Percentiles rank a stretch among this genome's conserved stretches.
Evolutionary conservation across 1,140 invertebrate species (phyloP).

Genomic region (Ruditapes philippinarum): DNA sequence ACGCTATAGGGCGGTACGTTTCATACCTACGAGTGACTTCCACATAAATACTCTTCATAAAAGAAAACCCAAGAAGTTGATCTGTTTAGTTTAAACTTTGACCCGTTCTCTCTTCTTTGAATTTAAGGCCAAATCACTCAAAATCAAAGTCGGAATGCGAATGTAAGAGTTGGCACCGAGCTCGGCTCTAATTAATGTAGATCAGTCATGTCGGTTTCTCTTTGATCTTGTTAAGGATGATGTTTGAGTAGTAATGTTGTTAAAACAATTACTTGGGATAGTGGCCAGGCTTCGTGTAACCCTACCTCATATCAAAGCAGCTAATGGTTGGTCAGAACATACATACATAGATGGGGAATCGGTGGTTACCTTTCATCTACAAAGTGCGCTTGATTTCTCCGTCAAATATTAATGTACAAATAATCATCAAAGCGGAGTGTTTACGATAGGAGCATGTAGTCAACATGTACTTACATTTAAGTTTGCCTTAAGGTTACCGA

Average conservation of each 20-base stretch:
- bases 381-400: conserved; percentile 4
- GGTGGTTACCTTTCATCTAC: conserved; percentile 10
- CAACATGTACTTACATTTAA: background rate
- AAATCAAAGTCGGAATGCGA: conserved; percentile 54
- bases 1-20: conserved; percentile 16
- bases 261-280: conserved; percentile 61
- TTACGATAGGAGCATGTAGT: background rate
- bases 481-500: background rate
- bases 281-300: conserved; percentile 40
- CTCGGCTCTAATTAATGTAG: conserved; percentile 45
- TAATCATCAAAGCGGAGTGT: background rate
- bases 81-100: conserved; percentile 59
- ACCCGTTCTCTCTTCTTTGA: conserved; percentile 62
- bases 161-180: conserved; percentile 19
- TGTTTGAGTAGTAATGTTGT: conserved; percentile 62
- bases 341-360: background rate
- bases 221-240: conserved; percentile 50
- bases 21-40: conserved; percentile 32
- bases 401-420: conserved; percentile 27
- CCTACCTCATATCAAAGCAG: conserved; percentile 54
- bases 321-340: conserved; percentile 35
- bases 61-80: conserved; percentile 30
- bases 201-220: conserved; percentile 52
- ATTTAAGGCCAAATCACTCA: conserved; percentile 61
- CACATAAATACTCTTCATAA: conserved; percentile 59